Evolutionary conservation across 2,113 vertebrate genomes (phyloP).

Genomic region (Cheirogaleus medius): DNA sequence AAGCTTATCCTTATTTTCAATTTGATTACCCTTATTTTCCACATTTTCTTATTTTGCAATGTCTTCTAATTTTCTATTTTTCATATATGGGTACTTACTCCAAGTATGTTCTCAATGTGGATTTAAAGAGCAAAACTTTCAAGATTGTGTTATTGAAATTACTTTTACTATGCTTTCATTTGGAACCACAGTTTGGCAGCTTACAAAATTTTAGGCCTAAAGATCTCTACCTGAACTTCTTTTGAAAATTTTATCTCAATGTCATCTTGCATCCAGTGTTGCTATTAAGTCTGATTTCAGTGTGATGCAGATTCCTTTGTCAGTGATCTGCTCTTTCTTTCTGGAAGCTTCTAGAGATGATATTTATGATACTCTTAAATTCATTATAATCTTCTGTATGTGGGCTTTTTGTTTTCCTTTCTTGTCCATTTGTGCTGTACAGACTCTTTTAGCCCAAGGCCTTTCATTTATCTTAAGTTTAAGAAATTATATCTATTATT

Average conservation of each 20-base stretch:
- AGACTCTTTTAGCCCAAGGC: not conserved
- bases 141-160: not conserved
- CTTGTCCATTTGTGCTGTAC: not conserved
- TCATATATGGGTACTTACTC: not conserved
- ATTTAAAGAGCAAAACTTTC: not conserved
- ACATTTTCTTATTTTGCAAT: not conserved
- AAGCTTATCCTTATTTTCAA: not conserved
- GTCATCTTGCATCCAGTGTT: not conserved
- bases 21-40: not conserved
- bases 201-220: not conserved
- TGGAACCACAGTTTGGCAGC: not conserved
- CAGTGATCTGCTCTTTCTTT: not conserved
- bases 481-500: not conserved
- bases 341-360: not conserved
- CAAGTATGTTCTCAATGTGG: not conserved
- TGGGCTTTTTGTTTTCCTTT: not conserved
- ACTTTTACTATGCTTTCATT: not conserved
- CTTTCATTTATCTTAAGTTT: not conserved
- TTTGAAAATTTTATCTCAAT: not conserved
- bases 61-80: not conserved
- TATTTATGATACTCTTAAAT: not conserved
- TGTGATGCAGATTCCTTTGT: not conserved
- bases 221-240: not conserved
- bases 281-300: not conserved
- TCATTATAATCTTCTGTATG: not conserved